Evolutionary conservation across 2,888 invertebrate genomes (phyloP), one percentile per base, ranked within the genome.

Genomic region (Gymnoscelis rufifasciata): DNA sequence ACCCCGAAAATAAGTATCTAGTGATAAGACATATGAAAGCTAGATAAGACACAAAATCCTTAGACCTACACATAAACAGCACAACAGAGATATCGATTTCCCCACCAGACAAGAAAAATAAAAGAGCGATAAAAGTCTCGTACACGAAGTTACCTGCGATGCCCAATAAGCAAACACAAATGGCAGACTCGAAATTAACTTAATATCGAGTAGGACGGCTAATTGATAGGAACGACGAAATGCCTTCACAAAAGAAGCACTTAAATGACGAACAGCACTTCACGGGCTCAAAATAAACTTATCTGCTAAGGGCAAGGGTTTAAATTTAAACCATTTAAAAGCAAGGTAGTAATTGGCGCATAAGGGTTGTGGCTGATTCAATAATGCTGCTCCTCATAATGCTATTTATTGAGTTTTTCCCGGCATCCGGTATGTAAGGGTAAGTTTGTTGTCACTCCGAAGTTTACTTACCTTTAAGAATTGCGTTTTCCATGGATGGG

Each of bases 171-270:
- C 72, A 87, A 86, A 87, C 80, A 83, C 74, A 54, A 69, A 57
- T 58, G 60, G 62, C 72, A 75, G 78, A 79, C 79, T 82, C 77
- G 66, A 77, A 78, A 80, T 88, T 88, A 89, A 89, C 88, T 89
- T 88, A 88, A 89, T 89, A 88, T 88, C 88, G 87, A 74, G 81
- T 78, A 82, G 67, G 69, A 63, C 30, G 65, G 78, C 78, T 88
- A 88, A 89, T 86, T 86, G 84, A 70, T 60, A 74, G 75, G 74
- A 76, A 78, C 77, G 74, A 75, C 72, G 78, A 75, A 83, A 84
- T 84, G 75, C 71, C 77, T 75, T 76, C 83, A 87, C 83, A 87
- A 88, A 88, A 88, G 87, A 88, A 86, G 83, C 87, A 87, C 87
- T 87, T 83, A 83, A 82, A 82, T 66, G 73, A 80, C 75, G 70